Evolutionary conservation across 2,888 invertebrate genomes (phyloP).

Genomic region (Zygaena filipendulae): DNA sequence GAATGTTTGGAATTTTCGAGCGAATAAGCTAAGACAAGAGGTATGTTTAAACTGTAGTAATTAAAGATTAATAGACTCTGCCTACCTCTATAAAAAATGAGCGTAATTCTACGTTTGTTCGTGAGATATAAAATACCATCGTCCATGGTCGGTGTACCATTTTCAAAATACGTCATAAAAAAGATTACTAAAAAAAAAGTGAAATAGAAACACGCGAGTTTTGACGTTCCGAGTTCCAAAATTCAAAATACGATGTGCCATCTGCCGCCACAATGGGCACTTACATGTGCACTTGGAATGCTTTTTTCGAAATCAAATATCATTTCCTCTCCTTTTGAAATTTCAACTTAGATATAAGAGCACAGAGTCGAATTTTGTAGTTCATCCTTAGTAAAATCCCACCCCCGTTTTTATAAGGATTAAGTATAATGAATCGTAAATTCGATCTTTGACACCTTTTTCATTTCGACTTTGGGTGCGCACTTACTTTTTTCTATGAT

Average conservation of each 20-base stretch:
- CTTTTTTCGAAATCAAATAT: conserved; percentile 49
- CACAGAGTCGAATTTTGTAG: conserved; percentile 19
- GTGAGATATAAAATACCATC: no score
- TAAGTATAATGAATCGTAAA: conserved; percentile 69
- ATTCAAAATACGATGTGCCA: conserved; percentile 43
- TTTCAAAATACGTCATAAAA: no score
- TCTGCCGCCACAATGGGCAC: conserved; percentile 64
- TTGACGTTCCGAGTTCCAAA: conserved; percentile 32
- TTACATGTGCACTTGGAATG: conserved; percentile 53
- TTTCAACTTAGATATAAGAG: background rate
- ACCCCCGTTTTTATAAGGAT: conserved; percentile 56
- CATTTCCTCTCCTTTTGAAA: conserved; percentile 10
- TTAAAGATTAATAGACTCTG: no score
- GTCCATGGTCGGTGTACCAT: no score
- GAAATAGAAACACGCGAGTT: conserved; percentile 15
- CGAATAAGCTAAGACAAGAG: no score
- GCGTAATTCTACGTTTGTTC: no score
- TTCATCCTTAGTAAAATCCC: conserved; percentile 9
- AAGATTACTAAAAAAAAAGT: no score
- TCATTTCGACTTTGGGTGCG: conserved; percentile 57
- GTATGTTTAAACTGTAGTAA: no score
- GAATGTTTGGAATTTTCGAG: no score
- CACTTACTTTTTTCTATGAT: conserved; percentile 56
- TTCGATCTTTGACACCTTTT: conserved; percentile 70
- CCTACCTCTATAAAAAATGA: no score